A percentile compares a stretch with the other conserved stretches of the same genome.
phyloP scores from a whole-genome alignment of 2,797 vertebrate species.

The Chelmon rostratus region DNA sequence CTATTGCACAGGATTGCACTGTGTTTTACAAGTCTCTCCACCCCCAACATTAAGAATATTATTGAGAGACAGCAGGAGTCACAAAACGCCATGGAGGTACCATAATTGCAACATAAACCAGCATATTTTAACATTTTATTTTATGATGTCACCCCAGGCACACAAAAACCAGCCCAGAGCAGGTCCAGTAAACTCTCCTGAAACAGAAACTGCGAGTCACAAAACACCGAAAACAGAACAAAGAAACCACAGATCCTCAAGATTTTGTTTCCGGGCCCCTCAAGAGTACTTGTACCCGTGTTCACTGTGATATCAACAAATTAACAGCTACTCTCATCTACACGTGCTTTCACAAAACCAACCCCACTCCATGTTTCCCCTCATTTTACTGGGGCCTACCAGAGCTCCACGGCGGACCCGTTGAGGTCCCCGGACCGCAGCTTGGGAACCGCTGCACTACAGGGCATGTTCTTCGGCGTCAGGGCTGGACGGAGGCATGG shows the following conservation, averaged over 20 bases:
- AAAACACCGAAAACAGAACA: background rate
- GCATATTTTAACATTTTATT: background rate
- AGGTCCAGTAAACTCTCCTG: background rate
- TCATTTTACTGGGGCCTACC: background rate
- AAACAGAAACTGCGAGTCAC: background rate
- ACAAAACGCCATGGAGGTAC: background rate
- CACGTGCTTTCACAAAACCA: conserved; percentile 1
- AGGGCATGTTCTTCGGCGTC: conserved; percentile 53
- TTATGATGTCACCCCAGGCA: background rate
- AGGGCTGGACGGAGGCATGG: conserved; percentile 50
- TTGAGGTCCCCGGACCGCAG: conserved; percentile 43
- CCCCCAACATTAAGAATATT: conserved; percentile 33
- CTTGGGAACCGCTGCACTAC: conserved; percentile 58
- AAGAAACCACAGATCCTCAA: background rate
- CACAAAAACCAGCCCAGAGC: background rate
- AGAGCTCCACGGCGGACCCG: conserved; percentile 28
- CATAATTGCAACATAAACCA: conserved; percentile 2
- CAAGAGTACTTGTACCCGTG: background rate
- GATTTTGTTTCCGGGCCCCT: background rate
- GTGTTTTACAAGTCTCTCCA: conserved; percentile 43
- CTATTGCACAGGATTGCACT: conserved; percentile 49
- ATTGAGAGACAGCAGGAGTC: conserved; percentile 3
- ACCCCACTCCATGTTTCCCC: background rate
- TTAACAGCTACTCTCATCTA: background rate
- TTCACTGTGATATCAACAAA: background rate